Conservation (phyloP, 2,113 vertebrate species). For the Heptranchias perlo region DNA sequence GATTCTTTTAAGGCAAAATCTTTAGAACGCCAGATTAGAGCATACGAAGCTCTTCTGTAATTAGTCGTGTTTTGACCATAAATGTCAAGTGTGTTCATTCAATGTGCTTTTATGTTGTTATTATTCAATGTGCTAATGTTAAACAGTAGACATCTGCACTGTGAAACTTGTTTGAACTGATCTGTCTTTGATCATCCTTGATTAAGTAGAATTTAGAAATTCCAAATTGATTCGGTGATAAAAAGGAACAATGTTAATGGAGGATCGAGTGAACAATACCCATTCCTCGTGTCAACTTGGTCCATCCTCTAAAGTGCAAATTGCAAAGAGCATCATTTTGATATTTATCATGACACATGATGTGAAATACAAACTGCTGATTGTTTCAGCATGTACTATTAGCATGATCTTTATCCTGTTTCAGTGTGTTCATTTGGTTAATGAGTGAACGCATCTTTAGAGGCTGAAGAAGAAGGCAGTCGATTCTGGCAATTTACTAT, state of each 20-base stretch:
- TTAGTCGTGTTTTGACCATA: neutral
- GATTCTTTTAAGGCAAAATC: neutral
- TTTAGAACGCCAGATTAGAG: neutral
- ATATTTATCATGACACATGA: neutral
- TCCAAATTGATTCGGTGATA: neutral
- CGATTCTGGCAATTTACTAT: slow-evolving; percentile 1
- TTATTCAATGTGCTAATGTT: neutral
- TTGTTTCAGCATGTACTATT: slow-evolving; percentile 1
- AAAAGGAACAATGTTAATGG: neutral
- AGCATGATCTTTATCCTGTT: neutral
- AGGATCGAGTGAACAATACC: neutral
- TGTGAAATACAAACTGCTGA: neutral
- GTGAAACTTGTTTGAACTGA: slow-evolving; percentile 20
- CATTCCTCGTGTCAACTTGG: neutral
- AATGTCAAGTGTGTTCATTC: neutral
- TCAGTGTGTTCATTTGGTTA: slow-evolving; percentile 15
- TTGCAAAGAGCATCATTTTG: slow-evolving; percentile 12
- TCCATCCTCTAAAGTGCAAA: neutral
- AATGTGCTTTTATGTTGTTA: neutral
- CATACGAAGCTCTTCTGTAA: neutral
- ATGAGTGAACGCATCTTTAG: neutral
- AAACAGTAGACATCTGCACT: slow-evolving; percentile 19
- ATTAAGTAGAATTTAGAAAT: neutral
- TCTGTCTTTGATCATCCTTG: neutral
- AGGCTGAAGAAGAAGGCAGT: neutral